These are phyloP conservation scores for Oligia fasciuncula DNA, from an alignment of 2,888 invertebrate genomes.

Conservation along the genomic window DNA sequence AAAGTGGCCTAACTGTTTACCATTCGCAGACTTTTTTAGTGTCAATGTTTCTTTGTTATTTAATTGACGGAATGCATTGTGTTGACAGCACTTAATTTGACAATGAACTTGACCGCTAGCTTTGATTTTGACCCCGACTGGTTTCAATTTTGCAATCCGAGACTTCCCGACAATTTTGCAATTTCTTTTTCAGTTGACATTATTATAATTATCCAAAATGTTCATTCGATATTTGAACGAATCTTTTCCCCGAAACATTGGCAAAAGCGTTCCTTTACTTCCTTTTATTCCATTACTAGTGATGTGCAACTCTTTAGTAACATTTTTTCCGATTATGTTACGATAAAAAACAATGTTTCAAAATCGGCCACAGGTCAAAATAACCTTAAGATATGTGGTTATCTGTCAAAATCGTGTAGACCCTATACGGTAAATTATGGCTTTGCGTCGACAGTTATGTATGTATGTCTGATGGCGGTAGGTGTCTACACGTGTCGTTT, in stretches of 20 bases:
- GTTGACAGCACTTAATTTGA: slow-evolving; percentile 27
- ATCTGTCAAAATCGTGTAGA: slow-evolving; percentile 64
- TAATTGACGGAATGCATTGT: slow-evolving; percentile 29
- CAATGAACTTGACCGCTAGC: slow-evolving; percentile 54
- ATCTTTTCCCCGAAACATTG: background rate
- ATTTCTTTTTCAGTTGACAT: background rate
- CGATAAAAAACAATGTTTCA: slow-evolving; percentile 26
- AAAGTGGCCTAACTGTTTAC: slow-evolving; percentile 35
- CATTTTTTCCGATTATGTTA: slow-evolving; percentile 9
- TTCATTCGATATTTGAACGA: slow-evolving; percentile 17
- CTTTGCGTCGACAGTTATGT: slow-evolving; percentile 65
- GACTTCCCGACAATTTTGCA: background rate
- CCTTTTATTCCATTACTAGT: slow-evolving; percentile 20
- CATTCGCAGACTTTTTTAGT: slow-evolving; percentile 28
- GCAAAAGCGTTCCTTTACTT: slow-evolving; percentile 1
- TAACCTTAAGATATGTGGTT: slow-evolving; percentile 50
- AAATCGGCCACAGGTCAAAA: slow-evolving; percentile 51
- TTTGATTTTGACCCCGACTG: slow-evolving; percentile 37
- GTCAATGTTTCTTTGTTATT: slow-evolving; percentile 42
- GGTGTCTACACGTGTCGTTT: slow-evolving; percentile 57
- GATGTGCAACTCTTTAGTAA: slow-evolving; percentile 37
- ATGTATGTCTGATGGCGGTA: slow-evolving; percentile 62
- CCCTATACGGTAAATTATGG: slow-evolving; percentile 66
- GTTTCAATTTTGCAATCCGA: background rate
- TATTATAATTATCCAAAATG: background rate